A percentile compares a stretch with the other conserved stretches of the same genome.
These are phyloP conservation scores for Mixornis gularis DNA, from an alignment of 2,113 vertebrate genomes.

Conservation along the genomic window DNA sequence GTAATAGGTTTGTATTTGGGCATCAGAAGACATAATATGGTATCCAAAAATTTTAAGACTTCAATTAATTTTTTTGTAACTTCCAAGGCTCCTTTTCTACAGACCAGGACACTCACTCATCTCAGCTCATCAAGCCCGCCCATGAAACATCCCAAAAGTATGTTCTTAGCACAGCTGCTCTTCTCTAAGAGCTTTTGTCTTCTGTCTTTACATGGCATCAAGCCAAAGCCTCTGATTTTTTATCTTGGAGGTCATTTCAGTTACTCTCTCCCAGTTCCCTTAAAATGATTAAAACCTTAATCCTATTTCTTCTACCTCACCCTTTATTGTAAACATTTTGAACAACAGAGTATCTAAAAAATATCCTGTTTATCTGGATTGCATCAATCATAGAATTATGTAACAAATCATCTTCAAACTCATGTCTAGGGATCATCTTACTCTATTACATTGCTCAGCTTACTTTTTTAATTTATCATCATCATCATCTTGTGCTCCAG, in stretches of 20 bases:
- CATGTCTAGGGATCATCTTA: neutral
- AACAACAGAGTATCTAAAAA: neutral
- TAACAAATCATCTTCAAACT: neutral
- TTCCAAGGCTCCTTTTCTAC: neutral
- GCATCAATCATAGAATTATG: neutral
- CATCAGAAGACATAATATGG: neutral
- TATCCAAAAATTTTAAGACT: neutral
- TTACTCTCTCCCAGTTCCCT: neutral
- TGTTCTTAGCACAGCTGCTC: neutral
- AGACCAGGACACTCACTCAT: neutral
- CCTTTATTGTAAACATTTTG: neutral
- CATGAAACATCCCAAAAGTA: neutral
- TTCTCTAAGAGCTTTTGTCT: neutral
- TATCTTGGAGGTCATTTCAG: neutral
- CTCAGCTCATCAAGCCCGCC: neutral
- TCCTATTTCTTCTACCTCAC: neutral
- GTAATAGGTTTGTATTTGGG: neutral
- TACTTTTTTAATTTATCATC: neutral
- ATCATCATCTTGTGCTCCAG: neutral
- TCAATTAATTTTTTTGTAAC: neutral
- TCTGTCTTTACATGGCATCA: neutral
- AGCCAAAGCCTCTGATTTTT: neutral
- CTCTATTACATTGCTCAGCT: neutral
- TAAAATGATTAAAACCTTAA: neutral
- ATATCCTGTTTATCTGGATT: neutral